Percentiles rank a stretch among this genome's conserved stretches.
phyloP scores from a whole-genome alignment of 2,113 vertebrate species.

The Gymnocephalus cernua region DNA sequence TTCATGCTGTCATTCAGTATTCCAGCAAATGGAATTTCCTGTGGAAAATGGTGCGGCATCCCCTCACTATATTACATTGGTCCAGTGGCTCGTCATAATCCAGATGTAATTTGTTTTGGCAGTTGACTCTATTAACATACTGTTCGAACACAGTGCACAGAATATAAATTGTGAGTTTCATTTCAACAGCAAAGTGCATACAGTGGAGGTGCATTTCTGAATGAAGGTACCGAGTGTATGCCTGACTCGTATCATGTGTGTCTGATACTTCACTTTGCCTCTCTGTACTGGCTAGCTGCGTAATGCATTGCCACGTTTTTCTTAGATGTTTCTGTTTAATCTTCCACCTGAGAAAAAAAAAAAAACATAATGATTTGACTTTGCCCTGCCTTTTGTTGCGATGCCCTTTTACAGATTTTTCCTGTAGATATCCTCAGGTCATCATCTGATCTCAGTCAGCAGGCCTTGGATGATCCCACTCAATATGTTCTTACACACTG shows the following conservation, averaged over 20 bases:
- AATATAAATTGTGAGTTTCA: constrained; percentile 24
- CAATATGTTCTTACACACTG: constrained; percentile 64
- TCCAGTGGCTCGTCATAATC: constrained; percentile 31
- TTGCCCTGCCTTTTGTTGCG: constrained; percentile 58
- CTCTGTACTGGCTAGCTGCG: background rate
- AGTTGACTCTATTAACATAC: constrained; percentile 25
- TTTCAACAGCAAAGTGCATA: background rate
- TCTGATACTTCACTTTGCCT: constrained; percentile 5
- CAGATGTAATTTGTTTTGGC: constrained; percentile 51
- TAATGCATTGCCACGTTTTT: background rate
- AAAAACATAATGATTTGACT: constrained; percentile 29
- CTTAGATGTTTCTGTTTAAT: constrained; percentile 36
- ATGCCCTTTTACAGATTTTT: constrained; percentile 67
- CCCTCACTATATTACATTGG: constrained; percentile 9
- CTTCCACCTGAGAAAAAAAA: constrained; percentile 56
- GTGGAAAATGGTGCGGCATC: constrained; percentile 37
- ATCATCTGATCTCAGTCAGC: constrained; percentile 73
- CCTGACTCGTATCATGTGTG: background rate
- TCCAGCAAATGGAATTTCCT: constrained; percentile 45
- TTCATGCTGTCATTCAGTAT: constrained; percentile 32
- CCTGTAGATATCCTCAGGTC: constrained; percentile 65
- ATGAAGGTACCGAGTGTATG: background rate
- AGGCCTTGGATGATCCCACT: constrained; percentile 64
- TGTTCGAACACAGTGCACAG: background rate
- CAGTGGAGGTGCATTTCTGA: constrained; percentile 6